These are phyloP conservation scores for Geotrypetes seraphini DNA, from an alignment of 2,797 vertebrate genomes.

Conservation along the genomic window DNA sequence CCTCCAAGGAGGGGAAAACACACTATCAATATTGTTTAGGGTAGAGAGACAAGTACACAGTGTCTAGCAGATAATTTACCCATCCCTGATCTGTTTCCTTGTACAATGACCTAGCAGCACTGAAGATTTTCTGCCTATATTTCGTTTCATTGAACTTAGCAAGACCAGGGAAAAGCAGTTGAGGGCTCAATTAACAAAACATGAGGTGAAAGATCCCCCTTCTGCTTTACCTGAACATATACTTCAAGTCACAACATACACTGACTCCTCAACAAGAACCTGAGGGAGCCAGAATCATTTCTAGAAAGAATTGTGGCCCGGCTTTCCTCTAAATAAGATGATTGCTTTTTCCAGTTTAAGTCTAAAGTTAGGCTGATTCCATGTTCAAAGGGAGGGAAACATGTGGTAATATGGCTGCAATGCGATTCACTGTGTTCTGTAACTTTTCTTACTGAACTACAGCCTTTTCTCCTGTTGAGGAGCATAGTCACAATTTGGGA, in stretches of 20 bases:
- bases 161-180: conserved; percentile 48
- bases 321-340: conserved; percentile 24
- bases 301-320: conserved; percentile 25
- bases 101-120: conserved; percentile 33
- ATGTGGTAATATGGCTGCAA: conserved; percentile 32
- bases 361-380: conserved; percentile 37
- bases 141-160: conserved; percentile 33
- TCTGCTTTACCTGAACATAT: conserved; percentile 43
- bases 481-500: conserved; percentile 30
- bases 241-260: conserved; percentile 40
- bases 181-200: conserved; percentile 32
- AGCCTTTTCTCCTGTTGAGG: too few species aligned
- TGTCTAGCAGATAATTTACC: conserved; percentile 35
- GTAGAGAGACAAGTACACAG: conserved; percentile 38
- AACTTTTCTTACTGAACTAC: neutral
- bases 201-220: conserved; percentile 48
- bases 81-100: conserved; percentile 42
- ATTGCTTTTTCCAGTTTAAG: conserved; percentile 24
- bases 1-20: conserved; percentile 18
- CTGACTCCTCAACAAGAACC: conserved; percentile 42
- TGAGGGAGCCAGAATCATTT: conserved; percentile 24
- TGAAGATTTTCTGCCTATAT: too few species aligned
- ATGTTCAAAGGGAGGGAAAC: conserved; percentile 52
- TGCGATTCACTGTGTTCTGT: neutral
- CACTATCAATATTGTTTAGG: conserved; percentile 27